phyloP scores from a whole-genome alignment of 1,140 invertebrate genomes.

The Drosophila ironensis region DNA sequence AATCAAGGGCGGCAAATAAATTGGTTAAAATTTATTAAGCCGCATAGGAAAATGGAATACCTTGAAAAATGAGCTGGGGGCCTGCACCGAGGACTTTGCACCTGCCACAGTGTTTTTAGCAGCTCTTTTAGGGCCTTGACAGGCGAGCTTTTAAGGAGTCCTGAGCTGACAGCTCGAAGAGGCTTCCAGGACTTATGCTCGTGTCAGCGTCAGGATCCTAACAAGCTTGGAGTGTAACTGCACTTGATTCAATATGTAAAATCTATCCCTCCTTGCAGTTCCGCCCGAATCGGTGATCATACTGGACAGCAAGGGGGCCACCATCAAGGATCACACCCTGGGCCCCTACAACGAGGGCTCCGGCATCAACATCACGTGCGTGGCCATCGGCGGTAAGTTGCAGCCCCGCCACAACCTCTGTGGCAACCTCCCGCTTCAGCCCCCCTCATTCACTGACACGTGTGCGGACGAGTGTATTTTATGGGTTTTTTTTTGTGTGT shows the following conservation, averaged over 20 bases:
- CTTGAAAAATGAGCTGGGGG: too few species aligned
- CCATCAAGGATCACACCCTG: slow-evolving; percentile 87
- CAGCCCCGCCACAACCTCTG: neutral
- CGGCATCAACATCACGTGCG: slow-evolving; percentile 90
- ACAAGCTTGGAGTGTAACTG: too few species aligned
- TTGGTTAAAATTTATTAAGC: neutral
- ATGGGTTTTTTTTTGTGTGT: neutral
- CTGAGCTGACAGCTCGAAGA: slow-evolving; percentile 7
- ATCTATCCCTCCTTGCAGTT: slow-evolving; percentile 82
- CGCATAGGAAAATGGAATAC: neutral
- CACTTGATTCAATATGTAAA: neutral
- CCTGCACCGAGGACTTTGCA: too few species aligned
- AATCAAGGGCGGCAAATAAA: neutral
- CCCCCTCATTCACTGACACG: slow-evolving; percentile 1
- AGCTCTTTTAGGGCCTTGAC: slow-evolving; percentile 11
- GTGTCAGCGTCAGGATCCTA: too few species aligned
- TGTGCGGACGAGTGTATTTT: neutral
- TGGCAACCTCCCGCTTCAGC: neutral
- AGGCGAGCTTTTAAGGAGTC: slow-evolving; percentile 16
- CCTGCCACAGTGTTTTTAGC: too few species aligned
- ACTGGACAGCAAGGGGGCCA: slow-evolving; percentile 87
- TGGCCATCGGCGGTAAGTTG: slow-evolving; percentile 90
- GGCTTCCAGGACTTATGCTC: neutral
- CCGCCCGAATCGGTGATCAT: slow-evolving; percentile 90
- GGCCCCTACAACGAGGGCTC: slow-evolving; percentile 92